Conservation (phyloP, 2,113 vertebrate species). For the Nerophis ophidion region DNA sequence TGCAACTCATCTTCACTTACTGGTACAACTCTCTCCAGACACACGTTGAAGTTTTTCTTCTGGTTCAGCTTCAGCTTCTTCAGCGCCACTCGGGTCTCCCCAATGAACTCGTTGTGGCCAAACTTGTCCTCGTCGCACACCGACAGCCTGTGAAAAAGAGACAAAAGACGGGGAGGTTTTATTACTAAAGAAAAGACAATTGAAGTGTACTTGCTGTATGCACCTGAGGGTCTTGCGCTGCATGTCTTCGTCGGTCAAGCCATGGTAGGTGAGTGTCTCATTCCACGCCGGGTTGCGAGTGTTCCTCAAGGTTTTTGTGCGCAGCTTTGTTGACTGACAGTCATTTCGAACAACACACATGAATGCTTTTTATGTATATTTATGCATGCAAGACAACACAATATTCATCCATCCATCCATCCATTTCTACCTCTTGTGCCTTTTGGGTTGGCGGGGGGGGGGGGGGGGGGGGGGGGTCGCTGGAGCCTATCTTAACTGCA, state of each 20-base stretch:
- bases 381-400: background rate
- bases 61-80: slow-evolving; percentile 93
- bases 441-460: too few species aligned
- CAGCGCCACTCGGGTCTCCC: slow-evolving; percentile 90
- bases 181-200: too few species aligned
- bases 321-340: slow-evolving; percentile 86
- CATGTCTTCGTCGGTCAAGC: slow-evolving; percentile 94
- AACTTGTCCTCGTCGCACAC: slow-evolving; percentile 98
- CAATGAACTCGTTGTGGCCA: slow-evolving; percentile 96
- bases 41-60: slow-evolving; percentile 94
- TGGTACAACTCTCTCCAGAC: slow-evolving; percentile 88
- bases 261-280: slow-evolving; percentile 89
- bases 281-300: slow-evolving; percentile 94
- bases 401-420: too few species aligned
- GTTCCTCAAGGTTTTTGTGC: slow-evolving; percentile 92
- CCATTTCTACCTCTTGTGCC: too few species aligned
- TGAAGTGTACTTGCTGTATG: background rate
- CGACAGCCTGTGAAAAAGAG: slow-evolving; percentile 76
- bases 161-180: too few species aligned
- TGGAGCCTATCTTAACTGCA: too few species aligned
- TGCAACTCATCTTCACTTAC: slow-evolving; percentile 64
- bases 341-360: background rate
- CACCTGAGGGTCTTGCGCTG: slow-evolving; percentile 93
- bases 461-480: too few species aligned
- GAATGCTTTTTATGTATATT: background rate